These are phyloP conservation scores for Choreutis nemorana DNA, from an alignment of 2,888 invertebrate genomes.

Conservation along the genomic window DNA sequence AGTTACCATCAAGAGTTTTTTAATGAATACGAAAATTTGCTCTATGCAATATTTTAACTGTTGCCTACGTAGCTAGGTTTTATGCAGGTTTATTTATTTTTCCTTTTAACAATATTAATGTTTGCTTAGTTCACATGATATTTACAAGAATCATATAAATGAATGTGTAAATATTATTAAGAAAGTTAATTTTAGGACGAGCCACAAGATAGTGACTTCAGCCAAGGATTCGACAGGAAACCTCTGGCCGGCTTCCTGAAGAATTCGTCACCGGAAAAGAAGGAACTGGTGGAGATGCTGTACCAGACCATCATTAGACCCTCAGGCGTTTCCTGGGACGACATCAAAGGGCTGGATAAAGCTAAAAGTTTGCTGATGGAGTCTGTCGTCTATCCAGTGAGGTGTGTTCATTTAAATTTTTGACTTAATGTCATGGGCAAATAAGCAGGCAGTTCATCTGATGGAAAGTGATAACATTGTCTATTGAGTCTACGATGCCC, in stretches of 20 bases:
- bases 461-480: no score
- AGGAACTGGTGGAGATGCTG: slow-evolving; percentile 71
- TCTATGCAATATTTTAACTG: no score
- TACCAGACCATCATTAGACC: slow-evolving; percentile 70
- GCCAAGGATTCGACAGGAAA: slow-evolving; percentile 30
- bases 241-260: slow-evolving; percentile 31
- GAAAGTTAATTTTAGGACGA: slow-evolving; percentile 21
- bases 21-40: no score
- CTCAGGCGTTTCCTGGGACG: slow-evolving; percentile 78
- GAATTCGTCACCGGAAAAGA: slow-evolving; percentile 61
- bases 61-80: no score
- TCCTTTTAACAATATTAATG: no score
- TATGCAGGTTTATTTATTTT: no score
- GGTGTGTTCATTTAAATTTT: slow-evolving; percentile 18
- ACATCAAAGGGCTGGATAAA: slow-evolving; percentile 74
- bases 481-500: no score
- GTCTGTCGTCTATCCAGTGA: slow-evolving; percentile 81
- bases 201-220: slow-evolving; percentile 13
- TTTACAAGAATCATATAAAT: no score
- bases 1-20: no score
- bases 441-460: no score
- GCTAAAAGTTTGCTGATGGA: slow-evolving; percentile 85
- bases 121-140: no score
- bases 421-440: neutral
- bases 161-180: no score